Conservation (phyloP, 2,113 vertebrate genomes). For the Quiscalus mexicanus region DNA sequence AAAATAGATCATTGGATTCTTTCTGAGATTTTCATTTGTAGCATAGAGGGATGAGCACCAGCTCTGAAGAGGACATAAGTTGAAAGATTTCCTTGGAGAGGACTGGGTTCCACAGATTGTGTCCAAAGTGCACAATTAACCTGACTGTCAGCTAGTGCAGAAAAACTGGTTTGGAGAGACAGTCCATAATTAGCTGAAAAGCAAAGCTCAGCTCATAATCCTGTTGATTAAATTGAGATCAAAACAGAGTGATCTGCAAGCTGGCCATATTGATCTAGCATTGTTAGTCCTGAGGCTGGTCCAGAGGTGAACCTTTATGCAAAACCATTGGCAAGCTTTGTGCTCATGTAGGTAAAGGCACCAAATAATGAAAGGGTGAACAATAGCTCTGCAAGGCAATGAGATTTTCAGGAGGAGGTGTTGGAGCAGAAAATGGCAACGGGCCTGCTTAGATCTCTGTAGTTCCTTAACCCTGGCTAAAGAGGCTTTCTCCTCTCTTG, state of each 20-base stretch:
- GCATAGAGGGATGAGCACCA: background rate
- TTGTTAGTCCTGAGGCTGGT: background rate
- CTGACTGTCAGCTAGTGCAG: background rate
- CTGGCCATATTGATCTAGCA: background rate
- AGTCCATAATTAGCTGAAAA: background rate
- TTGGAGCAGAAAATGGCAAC: background rate
- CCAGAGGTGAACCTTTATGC: background rate
- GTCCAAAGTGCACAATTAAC: background rate
- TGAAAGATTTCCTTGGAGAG: background rate
- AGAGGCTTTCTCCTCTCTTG: background rate
- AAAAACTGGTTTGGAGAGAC: background rate
- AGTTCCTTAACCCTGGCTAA: background rate
- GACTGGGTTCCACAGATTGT: background rate
- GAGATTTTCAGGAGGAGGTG: background rate
- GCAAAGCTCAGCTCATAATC: background rate
- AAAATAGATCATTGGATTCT: background rate
- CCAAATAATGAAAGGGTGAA: background rate
- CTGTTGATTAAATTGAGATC: background rate
- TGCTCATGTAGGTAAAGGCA: background rate
- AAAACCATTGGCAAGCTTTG: background rate
- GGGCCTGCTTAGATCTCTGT: background rate
- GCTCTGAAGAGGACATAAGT: background rate
- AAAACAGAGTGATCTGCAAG: background rate
- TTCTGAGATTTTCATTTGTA: background rate
- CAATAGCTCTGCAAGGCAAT: background rate